Evolutionary conservation across 2,888 invertebrate genomes (phyloP), one percentile per base, ranked within the genome.

Genomic region (Hypomecis atomaria): DNA sequence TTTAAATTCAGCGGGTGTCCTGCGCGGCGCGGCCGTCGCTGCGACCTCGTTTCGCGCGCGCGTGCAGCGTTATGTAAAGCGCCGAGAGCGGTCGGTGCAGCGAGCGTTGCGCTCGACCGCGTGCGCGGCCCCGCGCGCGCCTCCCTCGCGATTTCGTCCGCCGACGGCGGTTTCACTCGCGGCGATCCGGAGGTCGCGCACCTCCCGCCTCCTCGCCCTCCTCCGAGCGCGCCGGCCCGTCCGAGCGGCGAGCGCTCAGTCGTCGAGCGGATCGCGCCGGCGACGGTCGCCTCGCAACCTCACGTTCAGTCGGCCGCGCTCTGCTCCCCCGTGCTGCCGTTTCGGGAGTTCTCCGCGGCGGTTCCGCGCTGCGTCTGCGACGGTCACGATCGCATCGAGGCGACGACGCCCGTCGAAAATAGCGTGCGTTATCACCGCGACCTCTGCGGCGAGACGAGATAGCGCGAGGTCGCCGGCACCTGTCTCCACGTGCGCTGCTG

Each of bases 381-480:
- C 83, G 86, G 88, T 86, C 86, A 83, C 83, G 84, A 84, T 77
- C 84, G 83, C 71, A 69, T 71, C 73, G 84, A 83, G 86, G 82
- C 78, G 84, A 76, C 82, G 81, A 79, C 82, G 82, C 78, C 72
- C 84, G 82, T 88, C 85, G 71, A 81, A 90, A 90, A 90, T 90
- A 91, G 88, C 86, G 86, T 87, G 83, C 87, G 90, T 92, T 92
- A 92, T 92, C 92, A 90, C 81, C 83, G 85, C 86, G 89, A 88
- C 90, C 88, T 89, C 92, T 90, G 79, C 83, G 87, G 83, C 88
- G 89, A 87, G 88, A 88, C 89, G 85, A 89, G 90, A 88, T 89
- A 89, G 87, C 80, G 89, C 87, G 92, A 92, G 90, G 90, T 89
- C 90, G 89, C 80, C 88, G 89, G 87, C 90, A 90, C 91, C 90